Base-by-base conservation (phyloP, 2,113 vertebrate species). In the Hippolais icterina region DNA sequence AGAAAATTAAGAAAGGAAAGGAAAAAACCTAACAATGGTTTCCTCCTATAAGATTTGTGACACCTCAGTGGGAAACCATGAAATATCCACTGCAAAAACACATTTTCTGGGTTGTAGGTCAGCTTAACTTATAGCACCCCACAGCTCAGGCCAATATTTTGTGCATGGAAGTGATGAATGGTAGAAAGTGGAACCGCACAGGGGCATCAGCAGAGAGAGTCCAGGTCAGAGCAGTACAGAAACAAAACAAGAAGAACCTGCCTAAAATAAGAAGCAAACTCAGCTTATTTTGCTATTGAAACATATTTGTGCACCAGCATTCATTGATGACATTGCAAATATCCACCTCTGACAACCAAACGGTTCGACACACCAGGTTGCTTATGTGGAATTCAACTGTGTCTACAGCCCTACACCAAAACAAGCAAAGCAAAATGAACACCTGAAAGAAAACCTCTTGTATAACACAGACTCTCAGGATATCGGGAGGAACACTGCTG, bases 311-410 rank as follows among this genome's bases (percentile, higher is more conserved):
- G 17, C 64, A 60, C 5, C 37, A 68, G 39, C 46, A 50, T 87
- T 91, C 86, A 63, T 70, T 63, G 70, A 61, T 72, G 68, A 77
- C 69, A 37, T 64, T 72, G 69, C 89, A 94, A 74, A 94, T 44
- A 70, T 11, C 68, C 46, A 89, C 79, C 80, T 60, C 52, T 9
- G 3, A 82, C 81, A 87, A 78, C 21, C 64, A 72, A 90, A 69
- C 3, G 8, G 14, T 64, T 93, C 1, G 20, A 52, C 50, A 47
- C 54, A 83, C 59, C 63, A 66, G 60, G 23, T 75, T 77, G 42
- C 39, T 87, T 59, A 54, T 13, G 63, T 39, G 49, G 82, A 87
- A 83, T 70, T 86, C 64, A 57, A 31, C 42, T 54, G 68, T 9
- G 9, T 25, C 68, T 24, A 49, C 22, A 52, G 59, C 23, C 25